Evolutionary conservation across 2,797 vertebrate genomes (phyloP), one percentile per base, ranked within the genome.

Genomic region (Crocidura indochinensis): DNA sequence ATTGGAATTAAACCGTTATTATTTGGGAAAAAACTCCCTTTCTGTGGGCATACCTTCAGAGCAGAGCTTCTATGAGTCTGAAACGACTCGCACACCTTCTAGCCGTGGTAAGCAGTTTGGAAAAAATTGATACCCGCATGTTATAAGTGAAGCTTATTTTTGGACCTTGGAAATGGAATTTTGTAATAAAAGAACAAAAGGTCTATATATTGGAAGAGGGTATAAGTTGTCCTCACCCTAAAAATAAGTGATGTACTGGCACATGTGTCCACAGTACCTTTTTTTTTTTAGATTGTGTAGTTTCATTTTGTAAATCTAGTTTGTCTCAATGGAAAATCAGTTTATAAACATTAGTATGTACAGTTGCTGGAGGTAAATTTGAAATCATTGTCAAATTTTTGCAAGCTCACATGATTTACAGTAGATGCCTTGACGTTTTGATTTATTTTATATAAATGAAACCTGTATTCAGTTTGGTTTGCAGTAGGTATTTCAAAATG

Each of bases 1-100:
- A 87, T 99, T 99, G 98, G 99, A 99, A 95, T 97, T 99, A 92
- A 99, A 99, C 95, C 99, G 99, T 67, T 99, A 98, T 94, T 99
- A 99, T 94, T 97, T 99, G 90, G 99, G 99, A 97, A 99, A 99
- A 96, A 99, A 99, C 69, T 98, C 97, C 38, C 93, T 98, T 31
- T 97, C 97, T 75, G 97, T 97, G 22, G 99, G 98, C 74, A 90
- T 97, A 0, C 98, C 98, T 47, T 97, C 98, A 83, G 99, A 99
- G 62, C 98, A 98, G 2, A 99, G 99, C 96, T 98, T 99, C 94
- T 99, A 99, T 97, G 99, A 99, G 94, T 99, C 99, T 24, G 99
- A 99, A 88, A 98, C 98, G 5, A 98, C 98, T 88, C 99, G 98
- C 96, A 99, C 99, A 0, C 98, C 98, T 90, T 99, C 99, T 46